Percentiles rank a stretch among this genome's conserved stretches.
Evolutionary conservation across 2,888 invertebrate genomes (phyloP).

Genomic region (Augiades crinisus): DNA sequence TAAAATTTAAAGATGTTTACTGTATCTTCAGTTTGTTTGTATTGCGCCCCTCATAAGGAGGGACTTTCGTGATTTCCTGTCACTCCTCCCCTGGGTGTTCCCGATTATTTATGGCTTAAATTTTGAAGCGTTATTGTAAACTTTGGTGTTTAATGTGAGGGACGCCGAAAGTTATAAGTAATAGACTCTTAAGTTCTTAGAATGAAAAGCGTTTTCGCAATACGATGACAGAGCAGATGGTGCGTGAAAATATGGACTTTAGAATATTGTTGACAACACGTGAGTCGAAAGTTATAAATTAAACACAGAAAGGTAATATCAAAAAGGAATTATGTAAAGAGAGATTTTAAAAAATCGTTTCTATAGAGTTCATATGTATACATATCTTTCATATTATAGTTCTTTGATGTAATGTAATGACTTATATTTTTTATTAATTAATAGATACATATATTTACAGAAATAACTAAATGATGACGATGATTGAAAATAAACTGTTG

Average conservation of each 20-base stretch:
- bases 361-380: too few relatives aligned
- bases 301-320: neutral
- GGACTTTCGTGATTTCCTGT: conserved; percentile 22
- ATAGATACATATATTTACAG: too few relatives aligned
- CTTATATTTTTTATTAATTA: too few relatives aligned
- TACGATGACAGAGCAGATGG: conserved; percentile 21
- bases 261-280: conserved; percentile 8
- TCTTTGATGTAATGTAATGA: too few relatives aligned
- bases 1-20: conserved; percentile 26
- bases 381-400: too few relatives aligned
- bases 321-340: too few relatives aligned
- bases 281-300: conserved; percentile 2
- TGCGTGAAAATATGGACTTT: conserved; percentile 4
- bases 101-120: conserved; percentile 45
- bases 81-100: conserved; percentile 39
- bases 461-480: too few relatives aligned
- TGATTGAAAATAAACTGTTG: too few relatives aligned
- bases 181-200: conserved; percentile 19
- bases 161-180: conserved; percentile 22
- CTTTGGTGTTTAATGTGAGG: conserved; percentile 30
- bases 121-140: conserved; percentile 40
- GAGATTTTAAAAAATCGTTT: too few relatives aligned
- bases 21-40: conserved; percentile 10
- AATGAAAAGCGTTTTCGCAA: conserved; percentile 23
- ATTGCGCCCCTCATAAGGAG: conserved; percentile 20